A percentile compares a stretch with the other conserved stretches of the same genome.
Evolutionary conservation across 2,113 vertebrate species (phyloP).

Genomic region (Seriola rivoliana): DNA sequence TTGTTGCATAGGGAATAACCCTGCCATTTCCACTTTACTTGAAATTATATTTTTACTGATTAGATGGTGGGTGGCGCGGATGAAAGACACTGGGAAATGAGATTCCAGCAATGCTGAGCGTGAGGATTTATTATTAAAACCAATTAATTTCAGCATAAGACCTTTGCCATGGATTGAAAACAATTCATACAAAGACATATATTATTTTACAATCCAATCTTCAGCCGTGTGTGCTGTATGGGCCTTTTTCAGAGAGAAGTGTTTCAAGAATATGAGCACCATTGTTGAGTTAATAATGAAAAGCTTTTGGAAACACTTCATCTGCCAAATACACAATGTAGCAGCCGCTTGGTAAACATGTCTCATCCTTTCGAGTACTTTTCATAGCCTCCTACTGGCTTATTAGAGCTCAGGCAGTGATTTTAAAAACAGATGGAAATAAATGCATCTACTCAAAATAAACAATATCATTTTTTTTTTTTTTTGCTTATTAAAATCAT

Average conservation of each 20-base stretch:
- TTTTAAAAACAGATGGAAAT: slow-evolving; percentile 34
- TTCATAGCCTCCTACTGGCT: background rate
- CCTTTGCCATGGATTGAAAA: slow-evolving; percentile 16
- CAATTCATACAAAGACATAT: background rate
- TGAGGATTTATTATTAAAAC: slow-evolving; percentile 33
- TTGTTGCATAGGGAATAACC: background rate
- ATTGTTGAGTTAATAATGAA: slow-evolving; percentile 60
- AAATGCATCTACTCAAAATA: background rate
- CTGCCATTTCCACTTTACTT: slow-evolving; percentile 5
- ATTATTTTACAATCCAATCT: background rate
- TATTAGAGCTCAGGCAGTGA: slow-evolving; percentile 20
- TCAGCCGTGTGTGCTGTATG: background rate
- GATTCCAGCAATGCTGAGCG: slow-evolving; percentile 3
- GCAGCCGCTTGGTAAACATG: slow-evolving; percentile 46
- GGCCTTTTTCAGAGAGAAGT: slow-evolving; percentile 9
- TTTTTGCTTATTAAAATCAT: background rate
- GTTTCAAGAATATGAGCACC: slow-evolving; percentile 12
- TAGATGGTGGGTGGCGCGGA: slow-evolving; percentile 3
- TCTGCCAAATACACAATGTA: slow-evolving; percentile 30
- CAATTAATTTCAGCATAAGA: slow-evolving; percentile 22
- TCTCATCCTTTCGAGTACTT: background rate
- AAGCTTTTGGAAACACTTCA: slow-evolving; percentile 51
- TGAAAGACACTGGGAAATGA: slow-evolving; percentile 4
- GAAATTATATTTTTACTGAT: background rate
- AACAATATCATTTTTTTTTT: background rate